Base-by-base conservation (phyloP, 2,797 vertebrate species). In the Bradypus variegatus region DNA sequence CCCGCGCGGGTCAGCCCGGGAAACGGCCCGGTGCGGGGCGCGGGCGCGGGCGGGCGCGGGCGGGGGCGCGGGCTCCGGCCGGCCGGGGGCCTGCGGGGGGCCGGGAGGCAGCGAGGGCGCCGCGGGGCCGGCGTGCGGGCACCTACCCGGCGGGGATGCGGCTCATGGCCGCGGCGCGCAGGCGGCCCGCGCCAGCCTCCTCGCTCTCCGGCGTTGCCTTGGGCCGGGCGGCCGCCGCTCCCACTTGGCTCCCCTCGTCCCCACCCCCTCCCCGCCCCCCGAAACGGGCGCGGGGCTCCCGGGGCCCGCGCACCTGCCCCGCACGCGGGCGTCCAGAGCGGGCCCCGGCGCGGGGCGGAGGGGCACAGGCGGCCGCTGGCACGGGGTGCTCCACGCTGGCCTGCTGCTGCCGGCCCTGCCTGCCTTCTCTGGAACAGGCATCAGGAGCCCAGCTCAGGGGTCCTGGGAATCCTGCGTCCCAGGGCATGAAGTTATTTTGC, bases 101-200 rank as follows among this genome's bases (percentile, higher is more conserved):
- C 76, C 90, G 94, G 31, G 86, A 31, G 79, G 12, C 67, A 6
- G 55, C 16, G 55, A 18, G 38, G 76, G 88, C 72, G 27, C 75
- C 69, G 94, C 25, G 88, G 76, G 88, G 76, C 27, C 75, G 73
- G 94, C 25, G 88, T 31, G 89, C 94, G 29, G 79, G 15, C 60
- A 62, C 95, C 86, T 81, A 95, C 88, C 77, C 92, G 79, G 94
- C 97, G 97, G 98, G 98, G 97, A 98, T 97, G 96, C 98, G 97
- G 95, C 97, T 98, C 94, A 97, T 97, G 96, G 98, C 98, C 97
- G 97, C 97, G 93, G 96, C 97, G 94, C 97, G 31, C 97, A 95
- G 91, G 97, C 97, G 96, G 96, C 98, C 98, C n/a, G 76, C 55
- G 58, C 85, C 82, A 94, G 92, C 96, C 96, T 95, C 97, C 97